phyloP scores from a whole-genome alignment of 1,140 invertebrate genomes.

The Amphibalanus amphitrite region DNA sequence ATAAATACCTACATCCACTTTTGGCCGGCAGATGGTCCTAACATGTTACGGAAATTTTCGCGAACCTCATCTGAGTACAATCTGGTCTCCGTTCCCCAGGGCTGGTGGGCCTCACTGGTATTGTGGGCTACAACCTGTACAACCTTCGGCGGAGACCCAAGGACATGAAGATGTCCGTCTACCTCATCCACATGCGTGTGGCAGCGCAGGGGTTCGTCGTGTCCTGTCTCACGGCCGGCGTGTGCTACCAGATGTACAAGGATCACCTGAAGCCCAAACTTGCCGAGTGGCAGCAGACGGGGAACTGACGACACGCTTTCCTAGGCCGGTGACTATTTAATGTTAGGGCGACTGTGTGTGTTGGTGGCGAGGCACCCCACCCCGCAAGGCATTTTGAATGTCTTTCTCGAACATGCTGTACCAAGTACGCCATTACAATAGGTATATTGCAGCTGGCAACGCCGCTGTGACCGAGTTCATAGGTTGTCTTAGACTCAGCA shows the following conservation, averaged over 20 bases:
- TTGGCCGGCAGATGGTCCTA: too few species aligned
- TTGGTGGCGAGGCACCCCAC: neutral
- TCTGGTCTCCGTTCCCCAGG: slow-evolving; percentile 9
- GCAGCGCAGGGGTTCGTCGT: slow-evolving; percentile 15
- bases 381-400: neutral
- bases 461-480: too few species aligned
- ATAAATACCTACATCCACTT: too few species aligned
- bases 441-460: too few species aligned
- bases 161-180: slow-evolving; percentile 12
- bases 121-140: slow-evolving; percentile 14
- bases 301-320: slow-evolving; percentile 8
- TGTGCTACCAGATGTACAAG: slow-evolving; percentile 11
- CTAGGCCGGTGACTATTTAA: neutral
- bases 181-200: slow-evolving; percentile 15
- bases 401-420: neutral
- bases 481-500: too few species aligned
- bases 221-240: slow-evolving; percentile 13
- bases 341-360: neutral
- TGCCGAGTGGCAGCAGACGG: slow-evolving; percentile 10
- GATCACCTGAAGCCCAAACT: slow-evolving; percentile 9
- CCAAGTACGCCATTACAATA: too few species aligned
- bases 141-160: slow-evolving; percentile 8
- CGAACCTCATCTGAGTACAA: too few species aligned
- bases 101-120: slow-evolving; percentile 8
- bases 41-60: too few species aligned